These are phyloP conservation scores for Kuschelorhynchus macadamiae DNA, from an alignment of 2,888 invertebrate species.

Conservation along the genomic window DNA sequence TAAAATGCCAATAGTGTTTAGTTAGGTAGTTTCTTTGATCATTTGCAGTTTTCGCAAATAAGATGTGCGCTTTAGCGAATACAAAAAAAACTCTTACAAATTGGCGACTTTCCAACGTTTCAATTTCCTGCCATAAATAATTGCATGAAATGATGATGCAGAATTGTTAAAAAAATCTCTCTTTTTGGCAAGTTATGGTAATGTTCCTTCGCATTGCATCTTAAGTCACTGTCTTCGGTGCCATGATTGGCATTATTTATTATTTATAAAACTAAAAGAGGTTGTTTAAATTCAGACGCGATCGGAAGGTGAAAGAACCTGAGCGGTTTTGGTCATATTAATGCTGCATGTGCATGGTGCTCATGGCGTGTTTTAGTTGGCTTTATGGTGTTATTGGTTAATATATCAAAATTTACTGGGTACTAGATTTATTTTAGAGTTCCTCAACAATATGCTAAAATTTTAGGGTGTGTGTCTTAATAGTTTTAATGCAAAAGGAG, in stretches of 20 bases:
- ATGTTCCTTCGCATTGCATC: conserved; percentile 30
- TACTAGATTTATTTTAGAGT: no score
- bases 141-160: conserved; percentile 36
- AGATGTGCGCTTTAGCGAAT: conserved; percentile 5
- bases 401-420: no score
- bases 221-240: conserved; percentile 36
- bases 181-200: conserved; percentile 41
- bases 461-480: no score
- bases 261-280: conserved; percentile 42
- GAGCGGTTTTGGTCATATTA: conserved; percentile 23
- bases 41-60: conserved; percentile 2
- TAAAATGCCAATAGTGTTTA: no score
- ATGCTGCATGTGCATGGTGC: conserved; percentile 4
- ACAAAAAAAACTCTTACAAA: conserved; percentile 6
- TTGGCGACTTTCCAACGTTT: conserved; percentile 28
- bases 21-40: no score
- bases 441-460: no score
- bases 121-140: conserved; percentile 32
- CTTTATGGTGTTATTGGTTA: background rate
- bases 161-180: conserved; percentile 39
- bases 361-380: conserved; percentile 2
- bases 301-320: conserved; percentile 38
- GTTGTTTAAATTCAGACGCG: conserved; percentile 37
- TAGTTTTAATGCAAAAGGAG: no score
- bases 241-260: conserved; percentile 46